Conservation (phyloP, 1,140 invertebrate genomes). For the Campoletis sonorensis region DNA sequence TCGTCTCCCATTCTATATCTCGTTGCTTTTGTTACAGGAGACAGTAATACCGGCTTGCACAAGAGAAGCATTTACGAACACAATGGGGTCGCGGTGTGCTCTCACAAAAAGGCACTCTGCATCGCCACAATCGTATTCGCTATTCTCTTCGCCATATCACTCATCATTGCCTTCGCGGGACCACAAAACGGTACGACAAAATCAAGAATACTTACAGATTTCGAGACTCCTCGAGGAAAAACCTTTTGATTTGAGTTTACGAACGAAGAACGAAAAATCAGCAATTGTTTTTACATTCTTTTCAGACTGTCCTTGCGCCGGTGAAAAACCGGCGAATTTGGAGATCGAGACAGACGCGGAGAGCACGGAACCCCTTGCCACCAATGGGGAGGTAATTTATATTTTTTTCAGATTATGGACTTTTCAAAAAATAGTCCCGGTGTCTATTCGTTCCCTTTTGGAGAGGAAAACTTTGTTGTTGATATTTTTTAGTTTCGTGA, state of each 20-base stretch:
- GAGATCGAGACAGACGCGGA: conserved; percentile 80
- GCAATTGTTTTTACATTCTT: neutral
- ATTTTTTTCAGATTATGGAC: neutral
- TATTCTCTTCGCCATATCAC: conserved; percentile 87
- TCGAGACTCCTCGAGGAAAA: neutral
- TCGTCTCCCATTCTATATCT: neutral
- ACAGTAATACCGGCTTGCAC: conserved; percentile 81
- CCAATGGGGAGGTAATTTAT: conserved; percentile 78
- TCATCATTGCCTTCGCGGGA: conserved; percentile 93
- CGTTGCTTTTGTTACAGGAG: conserved; percentile 77
- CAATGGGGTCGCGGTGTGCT: conserved; percentile 90
- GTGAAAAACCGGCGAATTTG: conserved; percentile 81
- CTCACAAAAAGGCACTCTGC: conserved; percentile 88
- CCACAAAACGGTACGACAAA: conserved; percentile 82
- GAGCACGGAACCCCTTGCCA: conserved; percentile 82
- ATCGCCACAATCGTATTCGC: conserved; percentile 87
- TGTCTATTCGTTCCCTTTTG: neutral
- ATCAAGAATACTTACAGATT: neutral
- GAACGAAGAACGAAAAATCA: too few relatives aligned
- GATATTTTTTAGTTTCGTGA: too few relatives aligned
- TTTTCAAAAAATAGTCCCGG: neutral
- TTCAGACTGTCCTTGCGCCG: conserved; percentile 84
- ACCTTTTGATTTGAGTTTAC: too few relatives aligned
- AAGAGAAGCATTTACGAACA: conserved; percentile 86
- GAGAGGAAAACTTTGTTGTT: neutral